Percentiles rank a stretch among this genome's conserved stretches.
Conservation (phyloP, 1,140 invertebrate species). For the Dreissena polymorpha region DNA sequence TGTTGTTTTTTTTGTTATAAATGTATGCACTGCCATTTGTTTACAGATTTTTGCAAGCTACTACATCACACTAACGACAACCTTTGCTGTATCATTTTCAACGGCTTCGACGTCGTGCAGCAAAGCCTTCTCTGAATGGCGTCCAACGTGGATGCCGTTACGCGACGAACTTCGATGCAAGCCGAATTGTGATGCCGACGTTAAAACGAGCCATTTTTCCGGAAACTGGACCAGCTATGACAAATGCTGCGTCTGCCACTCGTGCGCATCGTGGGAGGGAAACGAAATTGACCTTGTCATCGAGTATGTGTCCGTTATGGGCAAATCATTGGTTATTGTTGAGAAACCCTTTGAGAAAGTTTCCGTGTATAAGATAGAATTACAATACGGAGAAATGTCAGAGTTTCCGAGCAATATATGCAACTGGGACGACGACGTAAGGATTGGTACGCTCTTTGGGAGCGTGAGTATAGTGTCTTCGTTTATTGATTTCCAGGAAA, state of each 20-base stretch:
- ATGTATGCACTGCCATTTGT: no score
- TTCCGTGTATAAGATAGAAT: not conserved
- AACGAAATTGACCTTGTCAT: not conserved
- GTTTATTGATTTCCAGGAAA: not conserved
- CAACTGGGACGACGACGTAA: not conserved
- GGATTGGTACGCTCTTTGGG: not conserved
- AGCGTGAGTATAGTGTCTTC: no score
- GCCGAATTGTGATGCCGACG: no score
- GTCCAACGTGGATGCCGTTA: no score
- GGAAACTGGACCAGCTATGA: not conserved
- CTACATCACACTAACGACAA: no score
- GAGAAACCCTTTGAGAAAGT: not conserved
- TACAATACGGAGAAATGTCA: not conserved
- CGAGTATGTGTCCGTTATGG: not conserved
- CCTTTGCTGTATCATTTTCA: no score
- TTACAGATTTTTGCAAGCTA: no score
- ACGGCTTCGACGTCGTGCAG: no score
- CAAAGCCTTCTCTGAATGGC: no score
- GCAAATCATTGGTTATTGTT: not conserved
- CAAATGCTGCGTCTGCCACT: not conserved
- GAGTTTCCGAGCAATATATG: constrained; percentile 3
- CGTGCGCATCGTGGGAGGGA: not conserved
- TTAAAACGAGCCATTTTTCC: no score
- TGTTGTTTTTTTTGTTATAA: no score
- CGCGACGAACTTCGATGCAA: no score